These are phyloP conservation scores for Teleogryllus oceanicus DNA, from an alignment of 2,888 invertebrate genomes.

Conservation along the genomic window DNA sequence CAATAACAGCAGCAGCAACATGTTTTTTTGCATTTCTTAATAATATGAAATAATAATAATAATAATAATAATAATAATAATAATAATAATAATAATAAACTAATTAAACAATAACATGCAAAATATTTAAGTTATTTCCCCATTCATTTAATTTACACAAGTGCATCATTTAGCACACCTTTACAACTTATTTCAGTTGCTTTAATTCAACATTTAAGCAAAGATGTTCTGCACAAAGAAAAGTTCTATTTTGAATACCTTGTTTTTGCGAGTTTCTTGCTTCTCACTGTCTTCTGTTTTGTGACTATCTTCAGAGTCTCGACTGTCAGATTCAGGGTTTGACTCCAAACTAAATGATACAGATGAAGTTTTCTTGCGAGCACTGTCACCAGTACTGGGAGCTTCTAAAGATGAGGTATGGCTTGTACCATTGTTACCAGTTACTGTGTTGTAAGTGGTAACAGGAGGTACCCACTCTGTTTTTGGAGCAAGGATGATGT, in stretches of 20 bases:
- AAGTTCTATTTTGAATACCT: constrained; percentile 50
- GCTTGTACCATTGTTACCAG: neutral
- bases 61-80: too few relatives aligned
- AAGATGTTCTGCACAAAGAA: too few relatives aligned
- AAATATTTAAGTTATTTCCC: too few relatives aligned
- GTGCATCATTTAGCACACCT: too few relatives aligned
- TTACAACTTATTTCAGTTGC: too few relatives aligned
- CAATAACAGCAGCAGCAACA: too few relatives aligned
- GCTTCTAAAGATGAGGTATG: constrained; percentile 47
- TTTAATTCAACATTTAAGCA: too few relatives aligned
- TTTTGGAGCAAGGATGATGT: constrained; percentile 73
- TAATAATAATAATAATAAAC: too few relatives aligned
- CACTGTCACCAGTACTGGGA: constrained; percentile 46
- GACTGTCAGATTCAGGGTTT: constrained; percentile 45
- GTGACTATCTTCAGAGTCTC: constrained; percentile 48
- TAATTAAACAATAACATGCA: too few relatives aligned
- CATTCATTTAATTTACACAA: too few relatives aligned
- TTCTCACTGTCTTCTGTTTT: constrained; percentile 51
- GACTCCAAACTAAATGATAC: constrained; percentile 65
- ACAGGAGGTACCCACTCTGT: constrained; percentile 81
- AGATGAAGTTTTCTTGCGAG: constrained; percentile 66
- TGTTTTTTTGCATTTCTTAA: too few relatives aligned
- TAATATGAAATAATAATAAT: too few relatives aligned
- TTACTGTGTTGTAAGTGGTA: constrained; percentile 54
- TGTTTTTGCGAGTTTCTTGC: constrained; percentile 66